Conservation (phyloP, 2,113 vertebrate species). For the Bubo scandiacus region DNA sequence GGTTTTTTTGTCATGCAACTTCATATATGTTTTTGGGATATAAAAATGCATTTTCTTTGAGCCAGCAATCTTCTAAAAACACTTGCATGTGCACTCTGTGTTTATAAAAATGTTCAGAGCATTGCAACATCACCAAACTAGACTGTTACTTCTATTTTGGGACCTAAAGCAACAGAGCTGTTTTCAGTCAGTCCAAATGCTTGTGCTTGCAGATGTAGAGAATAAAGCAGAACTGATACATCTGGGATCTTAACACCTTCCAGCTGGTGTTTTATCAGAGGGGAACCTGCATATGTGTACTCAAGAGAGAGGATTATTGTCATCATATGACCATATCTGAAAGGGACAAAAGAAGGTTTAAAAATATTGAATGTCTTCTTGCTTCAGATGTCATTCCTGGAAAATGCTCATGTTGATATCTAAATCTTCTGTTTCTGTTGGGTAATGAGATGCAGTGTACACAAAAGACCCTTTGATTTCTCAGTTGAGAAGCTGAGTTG, state of each 20-base stretch:
- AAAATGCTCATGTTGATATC: background rate
- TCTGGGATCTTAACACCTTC: background rate
- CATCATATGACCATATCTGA: background rate
- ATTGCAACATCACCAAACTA: background rate
- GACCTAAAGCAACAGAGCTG: background rate
- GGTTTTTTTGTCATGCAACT: background rate
- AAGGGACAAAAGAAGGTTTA: conserved; percentile 4
- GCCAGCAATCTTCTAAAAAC: background rate
- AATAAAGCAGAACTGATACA: conserved; percentile 15
- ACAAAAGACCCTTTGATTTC: conserved; percentile 23
- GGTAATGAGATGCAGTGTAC: background rate
- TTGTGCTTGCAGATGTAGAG: background rate
- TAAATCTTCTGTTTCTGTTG: background rate
- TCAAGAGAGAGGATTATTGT: background rate
- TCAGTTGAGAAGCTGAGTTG: background rate
- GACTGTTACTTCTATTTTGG: conserved; percentile 29
- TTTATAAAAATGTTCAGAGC: background rate
- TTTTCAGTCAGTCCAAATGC: background rate
- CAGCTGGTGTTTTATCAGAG: background rate
- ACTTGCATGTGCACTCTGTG: background rate
- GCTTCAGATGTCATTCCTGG: background rate
- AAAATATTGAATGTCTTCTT: background rate
- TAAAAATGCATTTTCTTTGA: background rate
- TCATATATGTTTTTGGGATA: background rate
- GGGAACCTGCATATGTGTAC: background rate